Evolutionary conservation across 1,140 invertebrate genomes (phyloP).

Genomic region (Drosophila repletoides): DNA sequence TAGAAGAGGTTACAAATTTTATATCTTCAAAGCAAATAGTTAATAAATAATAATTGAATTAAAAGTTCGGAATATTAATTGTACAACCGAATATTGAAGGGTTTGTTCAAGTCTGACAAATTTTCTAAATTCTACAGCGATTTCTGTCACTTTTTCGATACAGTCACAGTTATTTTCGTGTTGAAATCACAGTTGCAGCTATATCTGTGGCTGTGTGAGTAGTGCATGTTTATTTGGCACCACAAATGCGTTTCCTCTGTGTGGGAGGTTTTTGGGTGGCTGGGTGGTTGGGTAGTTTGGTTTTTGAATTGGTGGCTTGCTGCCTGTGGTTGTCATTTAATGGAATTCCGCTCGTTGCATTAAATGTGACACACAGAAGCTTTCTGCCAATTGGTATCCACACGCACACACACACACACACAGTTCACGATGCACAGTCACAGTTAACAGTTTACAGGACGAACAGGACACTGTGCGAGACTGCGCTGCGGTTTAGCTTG

Average conservation of each 20-base stretch:
- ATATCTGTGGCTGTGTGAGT: neutral
- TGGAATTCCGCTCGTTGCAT: constrained; percentile 78
- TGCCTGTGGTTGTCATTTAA: constrained; percentile 79
- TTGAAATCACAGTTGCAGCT: constrained; percentile 5
- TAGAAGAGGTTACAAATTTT: too few relatives aligned
- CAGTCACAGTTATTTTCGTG: too few relatives aligned
- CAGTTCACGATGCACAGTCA: constrained; percentile 35
- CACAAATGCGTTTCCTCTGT: constrained; percentile 74
- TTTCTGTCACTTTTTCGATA: too few relatives aligned
- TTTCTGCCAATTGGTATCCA: constrained; percentile 74
- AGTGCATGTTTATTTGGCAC: constrained; percentile 74
- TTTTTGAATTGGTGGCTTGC: constrained; percentile 44
- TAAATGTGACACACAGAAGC: constrained; percentile 79
- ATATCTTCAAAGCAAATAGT: too few relatives aligned
- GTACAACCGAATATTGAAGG: too few relatives aligned
- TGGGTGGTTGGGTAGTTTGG: constrained; percentile 14
- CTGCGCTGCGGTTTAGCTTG: constrained; percentile 73
- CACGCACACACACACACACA: neutral
- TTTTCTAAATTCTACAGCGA: too few relatives aligned
- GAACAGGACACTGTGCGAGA: constrained; percentile 47
- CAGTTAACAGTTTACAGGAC: too few relatives aligned
- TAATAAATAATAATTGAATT: too few relatives aligned
- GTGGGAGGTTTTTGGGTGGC: constrained; percentile 8
- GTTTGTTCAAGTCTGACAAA: too few relatives aligned
- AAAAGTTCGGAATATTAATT: too few relatives aligned